These are phyloP conservation scores for Kryptopterus vitreolus DNA, from an alignment of 2,797 vertebrate species.

Conservation along the genomic window DNA sequence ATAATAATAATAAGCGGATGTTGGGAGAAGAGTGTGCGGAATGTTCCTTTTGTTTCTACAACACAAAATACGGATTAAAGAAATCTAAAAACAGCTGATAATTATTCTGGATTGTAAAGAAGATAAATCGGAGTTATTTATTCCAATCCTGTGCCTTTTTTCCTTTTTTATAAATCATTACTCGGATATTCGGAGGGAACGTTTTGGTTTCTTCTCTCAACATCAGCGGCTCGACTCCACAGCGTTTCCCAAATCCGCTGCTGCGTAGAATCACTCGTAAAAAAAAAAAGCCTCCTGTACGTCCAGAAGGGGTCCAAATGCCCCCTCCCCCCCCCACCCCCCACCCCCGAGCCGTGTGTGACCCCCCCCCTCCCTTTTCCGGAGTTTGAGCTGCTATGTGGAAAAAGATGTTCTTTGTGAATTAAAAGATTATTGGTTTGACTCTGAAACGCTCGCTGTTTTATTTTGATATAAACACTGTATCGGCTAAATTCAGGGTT, in stretches of 20 bases:
- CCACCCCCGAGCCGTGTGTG: too few species aligned
- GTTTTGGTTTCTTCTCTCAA: conserved; percentile 10
- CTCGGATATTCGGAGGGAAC: conserved; percentile 11
- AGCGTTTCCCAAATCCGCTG: too few species aligned
- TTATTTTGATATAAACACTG: too few species aligned
- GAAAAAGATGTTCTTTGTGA: conserved; percentile 35
- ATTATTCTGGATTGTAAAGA: conserved; percentile 74
- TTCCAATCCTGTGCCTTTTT: conserved; percentile 62
- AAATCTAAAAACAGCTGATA: too few species aligned
- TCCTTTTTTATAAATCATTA: not conserved
- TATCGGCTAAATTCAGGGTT: too few species aligned
- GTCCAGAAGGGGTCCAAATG: conserved; percentile 3
- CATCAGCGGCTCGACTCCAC: not conserved
- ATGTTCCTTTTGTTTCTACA: too few species aligned
- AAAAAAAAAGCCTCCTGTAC: too few species aligned
- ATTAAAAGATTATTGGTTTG: conserved; percentile 38
- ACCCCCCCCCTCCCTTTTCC: too few species aligned
- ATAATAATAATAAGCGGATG: too few species aligned
- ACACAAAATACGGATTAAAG: too few species aligned
- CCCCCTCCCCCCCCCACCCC: not conserved
- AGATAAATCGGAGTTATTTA: conserved; percentile 56
- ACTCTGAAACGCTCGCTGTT: not conserved
- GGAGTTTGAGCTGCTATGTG: conserved; percentile 35
- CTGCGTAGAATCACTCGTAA: too few species aligned
- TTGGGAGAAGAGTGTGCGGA: too few species aligned